A percentile compares a stretch with the other conserved stretches of the same genome.
Evolutionary conservation across 1,140 invertebrate species (phyloP).

Genomic region (Littorina saxatilis): DNA sequence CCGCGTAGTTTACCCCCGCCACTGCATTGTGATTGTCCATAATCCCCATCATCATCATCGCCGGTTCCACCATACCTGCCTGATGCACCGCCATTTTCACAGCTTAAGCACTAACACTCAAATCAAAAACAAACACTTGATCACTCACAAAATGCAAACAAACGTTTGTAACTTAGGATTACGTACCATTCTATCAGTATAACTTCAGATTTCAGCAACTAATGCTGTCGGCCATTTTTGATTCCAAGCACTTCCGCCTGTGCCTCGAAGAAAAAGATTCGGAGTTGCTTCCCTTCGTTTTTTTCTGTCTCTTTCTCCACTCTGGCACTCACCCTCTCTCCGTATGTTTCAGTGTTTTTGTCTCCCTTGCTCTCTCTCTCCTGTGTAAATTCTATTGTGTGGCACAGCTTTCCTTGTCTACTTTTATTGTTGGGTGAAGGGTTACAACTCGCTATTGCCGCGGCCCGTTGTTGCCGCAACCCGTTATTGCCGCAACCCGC

Average conservation of each 20-base stretch:
- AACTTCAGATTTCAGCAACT: neutral
- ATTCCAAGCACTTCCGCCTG: neutral
- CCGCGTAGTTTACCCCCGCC: slow-evolving; percentile 22
- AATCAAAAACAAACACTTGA: neutral
- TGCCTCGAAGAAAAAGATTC: too few relatives aligned
- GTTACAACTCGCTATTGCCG: too few relatives aligned
- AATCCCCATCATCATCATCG: slow-evolving; percentile 37
- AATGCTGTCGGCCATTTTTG: slow-evolving; percentile 31
- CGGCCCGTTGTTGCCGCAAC: too few relatives aligned
- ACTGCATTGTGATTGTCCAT: slow-evolving; percentile 27
- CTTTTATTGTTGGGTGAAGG: too few relatives aligned
- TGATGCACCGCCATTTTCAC: slow-evolving; percentile 34
- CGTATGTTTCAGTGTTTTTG: too few relatives aligned
- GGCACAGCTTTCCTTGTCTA: too few relatives aligned
- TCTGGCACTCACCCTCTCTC: too few relatives aligned
- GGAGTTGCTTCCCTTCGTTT: too few relatives aligned
- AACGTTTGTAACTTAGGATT: neutral
- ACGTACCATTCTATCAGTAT: neutral
- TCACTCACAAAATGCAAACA: neutral
- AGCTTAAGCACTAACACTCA: neutral
- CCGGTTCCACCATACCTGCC: slow-evolving; percentile 31
- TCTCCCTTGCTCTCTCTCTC: too few relatives aligned
- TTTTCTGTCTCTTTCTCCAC: too few relatives aligned
- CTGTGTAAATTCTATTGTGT: too few relatives aligned
- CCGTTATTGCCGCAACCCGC: too few relatives aligned